A percentile compares a stretch with the other conserved stretches of the same genome.
phyloP scores from a whole-genome alignment of 2,113 vertebrate genomes.

The Oenanthe melanoleuca region DNA sequence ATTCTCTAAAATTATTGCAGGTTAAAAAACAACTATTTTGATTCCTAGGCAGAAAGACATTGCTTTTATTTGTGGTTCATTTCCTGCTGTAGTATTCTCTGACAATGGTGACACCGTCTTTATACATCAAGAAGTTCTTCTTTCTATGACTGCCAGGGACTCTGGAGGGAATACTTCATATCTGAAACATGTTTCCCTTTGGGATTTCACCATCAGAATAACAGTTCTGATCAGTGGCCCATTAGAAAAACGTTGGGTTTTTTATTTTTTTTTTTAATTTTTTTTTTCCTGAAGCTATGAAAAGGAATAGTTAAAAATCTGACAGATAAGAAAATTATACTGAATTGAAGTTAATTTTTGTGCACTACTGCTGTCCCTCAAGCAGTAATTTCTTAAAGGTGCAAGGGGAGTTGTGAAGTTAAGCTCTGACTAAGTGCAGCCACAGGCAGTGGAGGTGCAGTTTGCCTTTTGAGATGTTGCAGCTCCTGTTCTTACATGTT shows the following conservation, averaged over 20 bases:
- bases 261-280: neutral
- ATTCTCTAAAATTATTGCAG: neutral
- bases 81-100: constrained; percentile 76
- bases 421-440: neutral
- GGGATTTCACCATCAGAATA: constrained; percentile 79
- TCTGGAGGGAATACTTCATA: constrained; percentile 78
- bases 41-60: constrained; percentile 65
- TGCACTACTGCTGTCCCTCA: neutral
- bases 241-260: constrained; percentile 41
- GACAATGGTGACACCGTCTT: constrained; percentile 82
- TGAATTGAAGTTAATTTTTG: neutral
- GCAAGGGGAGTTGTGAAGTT: neutral
- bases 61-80: constrained; percentile 80
- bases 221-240: constrained; percentile 76
- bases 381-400: constrained; percentile 6
- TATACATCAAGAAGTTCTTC: constrained; percentile 80
- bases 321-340: constrained; percentile 35
- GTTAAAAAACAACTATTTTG: constrained; percentile 47
- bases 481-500: neutral
- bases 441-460: neutral
- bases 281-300: neutral
- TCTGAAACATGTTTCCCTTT: constrained; percentile 77
- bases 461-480: neutral
- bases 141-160: constrained; percentile 72
- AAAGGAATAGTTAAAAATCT: constrained; percentile 48